Evolutionary conservation across 2,888 invertebrate species (phyloP).

Genomic region (Conops quadrifasciatus): DNA sequence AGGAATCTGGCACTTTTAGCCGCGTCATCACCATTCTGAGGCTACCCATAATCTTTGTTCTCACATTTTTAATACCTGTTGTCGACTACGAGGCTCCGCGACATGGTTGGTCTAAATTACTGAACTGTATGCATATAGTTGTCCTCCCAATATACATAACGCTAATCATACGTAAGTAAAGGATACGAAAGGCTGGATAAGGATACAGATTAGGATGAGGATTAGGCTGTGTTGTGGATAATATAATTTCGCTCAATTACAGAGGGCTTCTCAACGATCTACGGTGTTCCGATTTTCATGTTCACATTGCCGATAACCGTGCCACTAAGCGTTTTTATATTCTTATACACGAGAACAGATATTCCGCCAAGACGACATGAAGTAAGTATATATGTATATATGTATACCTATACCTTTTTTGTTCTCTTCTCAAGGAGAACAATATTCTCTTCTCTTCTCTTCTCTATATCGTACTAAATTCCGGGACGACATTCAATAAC

Average conservation of each 20-base stretch:
- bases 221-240: not conserved
- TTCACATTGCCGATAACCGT: not conserved
- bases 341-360: slow-evolving; percentile 35
- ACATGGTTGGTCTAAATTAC: slow-evolving; percentile 45
- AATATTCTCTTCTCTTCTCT: not conserved
- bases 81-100: slow-evolving; percentile 39
- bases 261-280: not conserved
- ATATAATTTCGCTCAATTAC: not conserved
- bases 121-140: slow-evolving; percentile 40
- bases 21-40: slow-evolving; percentile 53
- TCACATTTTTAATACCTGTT: slow-evolving; percentile 65
- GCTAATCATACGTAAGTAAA: slow-evolving; percentile 22
- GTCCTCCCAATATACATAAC: slow-evolving; percentile 33
- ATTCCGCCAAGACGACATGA: slow-evolving; percentile 33
- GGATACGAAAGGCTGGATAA: too few species aligned
- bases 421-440: too few species aligned
- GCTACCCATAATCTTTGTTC: slow-evolving; percentile 67
- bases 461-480: too few species aligned
- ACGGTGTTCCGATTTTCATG: slow-evolving; percentile 4
- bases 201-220: not conserved
- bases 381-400: slow-evolving; percentile 21
- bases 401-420: too few species aligned
- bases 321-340: slow-evolving; percentile 27
- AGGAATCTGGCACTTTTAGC: not conserved
- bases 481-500: too few species aligned